Evolutionary conservation across 2,113 vertebrate species (phyloP).

Genomic region (Calypte anna): DNA sequence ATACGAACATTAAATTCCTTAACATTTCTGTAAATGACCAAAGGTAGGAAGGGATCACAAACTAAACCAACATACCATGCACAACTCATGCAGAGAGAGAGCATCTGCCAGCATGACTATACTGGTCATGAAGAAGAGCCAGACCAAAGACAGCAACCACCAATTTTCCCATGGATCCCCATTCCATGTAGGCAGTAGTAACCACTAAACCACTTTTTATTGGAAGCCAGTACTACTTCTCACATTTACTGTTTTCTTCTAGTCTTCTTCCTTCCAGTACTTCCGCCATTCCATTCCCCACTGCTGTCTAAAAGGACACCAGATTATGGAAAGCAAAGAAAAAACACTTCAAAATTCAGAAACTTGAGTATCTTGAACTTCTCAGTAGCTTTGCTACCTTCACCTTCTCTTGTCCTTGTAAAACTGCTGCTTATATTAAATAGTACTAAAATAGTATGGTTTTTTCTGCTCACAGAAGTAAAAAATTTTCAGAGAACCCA

Average conservation of each 20-base stretch:
- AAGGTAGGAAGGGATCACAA: not conserved
- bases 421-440: not conserved
- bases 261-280: not conserved
- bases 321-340: not conserved
- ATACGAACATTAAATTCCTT: not conserved
- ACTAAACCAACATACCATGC: not conserved
- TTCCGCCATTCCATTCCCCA: not conserved
- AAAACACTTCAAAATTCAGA: not conserved
- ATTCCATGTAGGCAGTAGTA: not conserved
- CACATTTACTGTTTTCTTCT: not conserved
- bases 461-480: rapidly evolving
- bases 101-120: not conserved
- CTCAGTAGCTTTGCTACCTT: not conserved
- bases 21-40: not conserved
- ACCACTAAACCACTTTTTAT: not conserved
- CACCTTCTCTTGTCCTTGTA: not conserved
- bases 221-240: not conserved
- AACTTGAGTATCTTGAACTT: not conserved
- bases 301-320: not conserved
- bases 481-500: not conserved
- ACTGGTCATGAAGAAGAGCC: not conserved
- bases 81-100: not conserved
- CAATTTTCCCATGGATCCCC: not conserved
- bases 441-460: not conserved
- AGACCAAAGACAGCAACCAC: not conserved